These are phyloP conservation scores for Acleris emargana DNA, from an alignment of 2,888 invertebrate genomes.

Conservation along the genomic window DNA sequence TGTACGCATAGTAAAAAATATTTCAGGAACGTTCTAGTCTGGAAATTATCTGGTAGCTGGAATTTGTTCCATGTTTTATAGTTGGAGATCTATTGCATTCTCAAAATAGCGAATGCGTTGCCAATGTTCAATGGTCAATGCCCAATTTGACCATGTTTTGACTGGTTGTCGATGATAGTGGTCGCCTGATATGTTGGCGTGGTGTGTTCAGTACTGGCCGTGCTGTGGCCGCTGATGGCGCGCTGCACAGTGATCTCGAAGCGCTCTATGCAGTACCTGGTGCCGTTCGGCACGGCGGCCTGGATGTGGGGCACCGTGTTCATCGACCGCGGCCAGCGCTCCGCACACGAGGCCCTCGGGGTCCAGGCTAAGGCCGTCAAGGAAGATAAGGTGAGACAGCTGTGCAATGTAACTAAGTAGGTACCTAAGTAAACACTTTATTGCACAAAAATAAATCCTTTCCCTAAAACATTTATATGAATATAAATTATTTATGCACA, in stretches of 20 bases:
- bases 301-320: slow-evolving; percentile 96
- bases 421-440: too few species aligned
- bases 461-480: too few species aligned
- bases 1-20: too few species aligned
- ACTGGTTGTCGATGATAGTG: slow-evolving; percentile 89
- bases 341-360: slow-evolving; percentile 89
- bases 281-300: slow-evolving; percentile 92
- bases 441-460: too few species aligned
- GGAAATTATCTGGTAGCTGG: too few species aligned
- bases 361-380: slow-evolving; percentile 87
- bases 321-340: slow-evolving; percentile 90
- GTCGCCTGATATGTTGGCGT: slow-evolving; percentile 75
- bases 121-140: not conserved
- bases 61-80: too few species aligned
- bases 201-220: slow-evolving; percentile 84
- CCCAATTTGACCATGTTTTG: not conserved
- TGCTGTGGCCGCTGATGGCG: slow-evolving; percentile 92
- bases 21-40: too few species aligned
- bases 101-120: too few species aligned
- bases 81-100: too few species aligned
- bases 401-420: too few species aligned
- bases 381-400: slow-evolving; percentile 81
- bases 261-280: slow-evolving; percentile 90
- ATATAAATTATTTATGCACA: too few species aligned
- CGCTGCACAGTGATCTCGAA: slow-evolving; percentile 93